A percentile compares a stretch with the other conserved stretches of the same genome.
Evolutionary conservation across 1,140 invertebrate species (phyloP).

Genomic region (Dolichoris vasculosae): DNA sequence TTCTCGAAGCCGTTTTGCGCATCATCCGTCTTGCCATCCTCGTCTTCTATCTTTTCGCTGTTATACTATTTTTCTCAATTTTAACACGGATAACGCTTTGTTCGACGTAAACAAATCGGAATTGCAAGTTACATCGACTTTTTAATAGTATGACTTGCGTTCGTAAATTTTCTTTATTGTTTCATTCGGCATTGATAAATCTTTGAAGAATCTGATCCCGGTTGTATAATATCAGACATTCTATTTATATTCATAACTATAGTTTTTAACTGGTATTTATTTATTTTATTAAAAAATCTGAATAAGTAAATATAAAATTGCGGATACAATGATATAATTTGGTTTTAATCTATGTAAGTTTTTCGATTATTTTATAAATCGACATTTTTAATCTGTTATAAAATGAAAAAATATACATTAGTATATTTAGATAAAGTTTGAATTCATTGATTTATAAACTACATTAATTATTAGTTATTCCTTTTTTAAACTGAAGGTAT

Average conservation of each 20-base stretch:
- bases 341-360: neutral
- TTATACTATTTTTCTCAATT: neutral
- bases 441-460: too few relatives aligned
- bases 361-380: neutral
- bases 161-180: conserved; percentile 1
- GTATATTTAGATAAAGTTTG: too few relatives aligned
- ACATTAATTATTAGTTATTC: too few relatives aligned
- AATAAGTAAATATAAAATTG: neutral
- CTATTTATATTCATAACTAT: neutral
- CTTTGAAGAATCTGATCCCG: neutral
- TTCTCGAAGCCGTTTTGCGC: conserved; percentile 58
- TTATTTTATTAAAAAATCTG: neutral
- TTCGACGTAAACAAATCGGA: neutral
- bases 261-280: neutral
- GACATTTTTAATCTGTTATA: neutral
- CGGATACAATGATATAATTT: neutral
- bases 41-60: neutral
- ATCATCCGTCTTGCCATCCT: conserved; percentile 48
- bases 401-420: too few relatives aligned
- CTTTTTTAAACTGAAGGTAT: neutral
- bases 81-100: neutral
- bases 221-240: neutral
- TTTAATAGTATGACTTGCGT: neutral
- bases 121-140: neutral
- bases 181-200: neutral